Evolutionary conservation across 2,888 invertebrate genomes (phyloP).

Genomic region (Caenorhabditis sp.): DNA sequence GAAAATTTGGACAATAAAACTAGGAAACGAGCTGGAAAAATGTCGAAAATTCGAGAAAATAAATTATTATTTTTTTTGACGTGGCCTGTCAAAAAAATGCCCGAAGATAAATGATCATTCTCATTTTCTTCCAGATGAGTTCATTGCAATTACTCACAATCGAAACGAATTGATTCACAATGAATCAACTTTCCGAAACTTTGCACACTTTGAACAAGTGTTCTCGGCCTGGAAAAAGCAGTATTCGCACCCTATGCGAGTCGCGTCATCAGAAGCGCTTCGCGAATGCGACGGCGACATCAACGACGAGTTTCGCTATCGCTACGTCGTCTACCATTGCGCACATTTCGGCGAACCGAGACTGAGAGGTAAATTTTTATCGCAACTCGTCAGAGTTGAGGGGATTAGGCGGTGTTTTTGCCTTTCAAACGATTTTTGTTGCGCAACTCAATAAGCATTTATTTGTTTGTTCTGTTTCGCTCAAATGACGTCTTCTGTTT

Average conservation of each 20-base stretch:
- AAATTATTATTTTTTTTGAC: too few species aligned
- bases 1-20: too few species aligned
- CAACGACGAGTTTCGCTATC: conserved; percentile 57
- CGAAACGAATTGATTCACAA: conserved; percentile 23
- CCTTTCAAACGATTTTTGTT: not conserved
- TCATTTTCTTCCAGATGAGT: not conserved
- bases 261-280: conserved; percentile 65
- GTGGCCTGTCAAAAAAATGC: not conserved
- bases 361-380: conserved; percentile 57
- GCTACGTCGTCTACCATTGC: conserved; percentile 69
- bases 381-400: conserved; percentile 5
- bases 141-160: not conserved
- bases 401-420: not conserved
- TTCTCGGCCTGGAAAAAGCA: conserved; percentile 62
- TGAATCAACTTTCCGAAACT: conserved; percentile 46
- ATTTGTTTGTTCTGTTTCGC: not conserved
- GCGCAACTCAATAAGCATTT: not conserved
- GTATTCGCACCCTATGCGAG: conserved; percentile 62
- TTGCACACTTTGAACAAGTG: conserved; percentile 53
- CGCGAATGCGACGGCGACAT: conserved; percentile 40
- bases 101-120: not conserved
- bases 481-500: too few species aligned
- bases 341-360: conserved; percentile 66
- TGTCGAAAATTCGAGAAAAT: too few species aligned
- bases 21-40: too few species aligned